Conservation (phyloP, 1,140 invertebrate genomes). For the Scylla paramamosain region DNA sequence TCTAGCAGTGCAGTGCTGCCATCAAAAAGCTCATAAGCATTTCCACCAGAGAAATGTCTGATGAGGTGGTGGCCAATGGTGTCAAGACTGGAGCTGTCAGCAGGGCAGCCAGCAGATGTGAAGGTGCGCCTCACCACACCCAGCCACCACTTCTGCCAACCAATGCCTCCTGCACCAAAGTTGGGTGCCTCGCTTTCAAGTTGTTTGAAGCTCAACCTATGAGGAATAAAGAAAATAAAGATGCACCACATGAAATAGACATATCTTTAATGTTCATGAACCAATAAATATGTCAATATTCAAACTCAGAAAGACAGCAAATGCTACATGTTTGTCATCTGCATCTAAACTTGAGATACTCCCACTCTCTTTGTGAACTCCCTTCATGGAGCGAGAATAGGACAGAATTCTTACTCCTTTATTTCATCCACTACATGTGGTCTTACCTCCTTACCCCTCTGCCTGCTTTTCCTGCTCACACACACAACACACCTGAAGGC, state of each 20-base stretch:
- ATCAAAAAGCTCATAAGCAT: constrained; percentile 65
- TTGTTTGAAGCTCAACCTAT: constrained; percentile 59
- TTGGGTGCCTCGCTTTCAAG: constrained; percentile 51
- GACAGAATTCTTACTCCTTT: too few species aligned
- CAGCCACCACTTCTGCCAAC: constrained; percentile 73
- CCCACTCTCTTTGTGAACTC: too few species aligned
- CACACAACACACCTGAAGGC: constrained; percentile 60
- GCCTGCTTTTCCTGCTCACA: neutral
- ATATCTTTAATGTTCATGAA: neutral
- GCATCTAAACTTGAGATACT: too few species aligned
- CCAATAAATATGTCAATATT: neutral
- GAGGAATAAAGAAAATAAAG: neutral
- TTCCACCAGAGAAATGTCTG: constrained; percentile 51
- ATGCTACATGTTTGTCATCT: too few species aligned
- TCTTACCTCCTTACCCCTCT: neutral
- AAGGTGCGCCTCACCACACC: constrained; percentile 62
- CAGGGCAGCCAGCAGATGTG: constrained; percentile 31
- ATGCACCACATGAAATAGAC: neutral
- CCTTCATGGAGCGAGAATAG: too few species aligned
- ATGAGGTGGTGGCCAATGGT: constrained; percentile 49
- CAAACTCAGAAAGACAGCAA: neutral
- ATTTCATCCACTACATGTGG: neutral
- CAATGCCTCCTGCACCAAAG: constrained; percentile 49
- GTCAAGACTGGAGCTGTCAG: constrained; percentile 45
- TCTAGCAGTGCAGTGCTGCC: constrained; percentile 51